These are phyloP conservation scores for Cerastoderma edule DNA, from an alignment of 2,888 invertebrate species.

Conservation along the genomic window DNA sequence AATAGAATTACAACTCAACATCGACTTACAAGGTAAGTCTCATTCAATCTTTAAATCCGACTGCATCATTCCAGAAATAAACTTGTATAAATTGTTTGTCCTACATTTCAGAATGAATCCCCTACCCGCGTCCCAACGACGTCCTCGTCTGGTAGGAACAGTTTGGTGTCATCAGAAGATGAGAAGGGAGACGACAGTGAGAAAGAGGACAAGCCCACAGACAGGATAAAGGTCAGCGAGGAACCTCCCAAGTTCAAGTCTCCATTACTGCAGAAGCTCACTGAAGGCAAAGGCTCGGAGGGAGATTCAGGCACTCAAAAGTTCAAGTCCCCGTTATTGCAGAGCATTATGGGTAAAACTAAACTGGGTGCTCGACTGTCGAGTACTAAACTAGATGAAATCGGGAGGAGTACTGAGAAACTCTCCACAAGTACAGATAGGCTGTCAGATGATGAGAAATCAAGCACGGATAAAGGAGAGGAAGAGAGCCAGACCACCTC, in stretches of 20 bases:
- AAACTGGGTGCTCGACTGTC: slow-evolving; percentile 68
- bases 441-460: slow-evolving; percentile 20
- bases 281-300: slow-evolving; percentile 64
- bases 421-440: slow-evolving; percentile 32
- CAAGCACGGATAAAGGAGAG: slow-evolving; percentile 1
- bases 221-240: slow-evolving; percentile 7
- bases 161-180: slow-evolving; percentile 67
- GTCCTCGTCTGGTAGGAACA: slow-evolving; percentile 70
- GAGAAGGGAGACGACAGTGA: slow-evolving; percentile 58
- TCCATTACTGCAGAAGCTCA: slow-evolving; percentile 78
- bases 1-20: too few relatives aligned
- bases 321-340: slow-evolving; percentile 79
- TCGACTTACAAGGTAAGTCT: too few relatives aligned
- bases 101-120: slow-evolving; percentile 59
- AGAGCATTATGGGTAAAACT: slow-evolving; percentile 78
- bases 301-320: slow-evolving; percentile 70
- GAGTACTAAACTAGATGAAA: slow-evolving; percentile 46
- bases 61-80: too few relatives aligned
- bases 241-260: slow-evolving; percentile 77
- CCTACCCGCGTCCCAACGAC: slow-evolving; percentile 60
- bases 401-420: slow-evolving; percentile 43
- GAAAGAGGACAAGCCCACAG: slow-evolving; percentile 44
- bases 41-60: too few relatives aligned
- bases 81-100: too few relatives aligned
- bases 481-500: slow-evolving; percentile 2